A percentile compares a stretch with the other conserved stretches of the same genome.
phyloP scores from a whole-genome alignment of 2,888 invertebrate genomes.

The Lasioglossum vierecki region DNA sequence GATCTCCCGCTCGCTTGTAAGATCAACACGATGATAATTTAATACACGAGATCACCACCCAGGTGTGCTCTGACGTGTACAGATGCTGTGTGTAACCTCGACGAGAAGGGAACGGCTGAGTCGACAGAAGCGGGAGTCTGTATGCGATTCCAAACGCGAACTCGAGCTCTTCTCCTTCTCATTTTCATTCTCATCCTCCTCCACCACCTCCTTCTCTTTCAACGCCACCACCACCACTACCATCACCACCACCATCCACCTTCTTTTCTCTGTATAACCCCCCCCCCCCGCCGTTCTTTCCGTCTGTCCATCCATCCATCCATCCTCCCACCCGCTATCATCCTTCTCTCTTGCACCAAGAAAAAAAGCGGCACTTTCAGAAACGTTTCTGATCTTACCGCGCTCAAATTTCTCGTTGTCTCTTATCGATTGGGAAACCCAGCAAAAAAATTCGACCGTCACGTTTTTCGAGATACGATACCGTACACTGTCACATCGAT shows the following conservation, averaged over 20 bases:
- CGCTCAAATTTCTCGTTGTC: neutral
- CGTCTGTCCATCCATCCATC: neutral
- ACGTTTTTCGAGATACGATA: neutral
- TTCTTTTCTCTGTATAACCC: neutral
- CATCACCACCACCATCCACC: neutral
- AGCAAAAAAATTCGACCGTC: neutral
- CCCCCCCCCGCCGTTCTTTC: neutral
- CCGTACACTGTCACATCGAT: neutral
- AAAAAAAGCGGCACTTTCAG: constrained; percentile 1
- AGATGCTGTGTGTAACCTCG: constrained; percentile 61
- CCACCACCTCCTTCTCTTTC: neutral
- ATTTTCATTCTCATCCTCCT: neutral
- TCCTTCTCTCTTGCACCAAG: neutral
- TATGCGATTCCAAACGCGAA: constrained; percentile 45
- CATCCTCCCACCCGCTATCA: neutral
- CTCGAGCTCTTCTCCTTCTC: constrained; percentile 5
- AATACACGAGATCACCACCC: constrained; percentile 76
- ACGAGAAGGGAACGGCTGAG: constrained; percentile 53
- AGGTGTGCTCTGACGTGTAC: constrained; percentile 70
- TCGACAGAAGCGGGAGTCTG: constrained; percentile 45
- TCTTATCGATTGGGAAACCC: too few species aligned
- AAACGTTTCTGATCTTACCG: neutral
- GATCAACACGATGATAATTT: constrained; percentile 78
- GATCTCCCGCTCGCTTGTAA: constrained; percentile 72
- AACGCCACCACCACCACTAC: neutral